Evolutionary conservation across 2,797 vertebrate species (phyloP), one percentile per base, ranked within the genome.

Genomic region (Sphenodon punctatus): DNA sequence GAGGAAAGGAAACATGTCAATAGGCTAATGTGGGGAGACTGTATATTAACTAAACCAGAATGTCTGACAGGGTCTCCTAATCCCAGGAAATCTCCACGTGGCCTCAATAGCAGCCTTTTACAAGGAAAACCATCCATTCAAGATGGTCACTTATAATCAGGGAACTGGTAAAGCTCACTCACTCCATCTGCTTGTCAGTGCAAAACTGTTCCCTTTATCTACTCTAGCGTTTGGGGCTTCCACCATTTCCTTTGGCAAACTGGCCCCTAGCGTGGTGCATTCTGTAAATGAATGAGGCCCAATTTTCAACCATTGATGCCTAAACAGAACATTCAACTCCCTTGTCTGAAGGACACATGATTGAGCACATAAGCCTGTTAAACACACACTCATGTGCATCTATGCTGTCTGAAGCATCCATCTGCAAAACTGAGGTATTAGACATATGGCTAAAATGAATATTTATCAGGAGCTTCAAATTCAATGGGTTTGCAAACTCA

Each of bases 51-150:
- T 63, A 89, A 75, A 49, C 74, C 55, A 75, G 67, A 86, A 89
- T 36, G 42, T 71, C 58, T 43, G 55, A 59, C 63, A 74, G 56
- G 32, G 86, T 51, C 78, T 73, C 45, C 39, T 74, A 78, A 85
- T 76, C 84, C 85, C 48, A 73, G 68, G 83, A 88, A 91, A 90
- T 67, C 80, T 89, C 71, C 73, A 79, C 66, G 75, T 71, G 66
- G 42, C 55, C 64, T 84, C 72, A 81, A 77, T 17, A 81, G 48
- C 49, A 82, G 46, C 19, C 77, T 87, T 93, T 88, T 84, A 61
- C 38, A 82, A 46, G 46, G 86, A 88, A 82, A 92, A 87, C 51
- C 82, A 5, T 80, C 68, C 73, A 60, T 83, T 79, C 51, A 66
- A 85, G 61, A 66, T 30, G 12, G 70, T 49, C 61, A 19, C 8